These are phyloP conservation scores for Eciton burchellii DNA, from an alignment of 1,140 invertebrate species.

Conservation along the genomic window DNA sequence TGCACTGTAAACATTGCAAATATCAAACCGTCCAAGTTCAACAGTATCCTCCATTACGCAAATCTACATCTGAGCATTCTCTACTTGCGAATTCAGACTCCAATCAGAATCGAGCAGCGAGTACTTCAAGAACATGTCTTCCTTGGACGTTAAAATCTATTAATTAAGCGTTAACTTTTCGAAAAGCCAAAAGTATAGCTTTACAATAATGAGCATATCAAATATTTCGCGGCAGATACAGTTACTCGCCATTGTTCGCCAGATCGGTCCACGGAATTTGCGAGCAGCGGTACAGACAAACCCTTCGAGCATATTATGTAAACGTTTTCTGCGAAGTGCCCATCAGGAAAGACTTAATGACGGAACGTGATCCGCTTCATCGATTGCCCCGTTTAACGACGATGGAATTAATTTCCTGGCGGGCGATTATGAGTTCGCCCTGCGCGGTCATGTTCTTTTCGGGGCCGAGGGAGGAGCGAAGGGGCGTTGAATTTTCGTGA, in stretches of 20 bases:
- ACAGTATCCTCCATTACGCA: too few relatives aligned
- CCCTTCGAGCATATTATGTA: slow-evolving; percentile 25
- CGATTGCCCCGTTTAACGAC: slow-evolving; percentile 35
- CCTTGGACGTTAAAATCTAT: not conserved
- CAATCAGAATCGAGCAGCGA: too few relatives aligned
- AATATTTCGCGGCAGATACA: not conserved
- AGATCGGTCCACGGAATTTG: not conserved
- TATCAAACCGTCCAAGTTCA: too few relatives aligned
- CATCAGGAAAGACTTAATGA: slow-evolving; percentile 35
- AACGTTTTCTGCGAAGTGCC: slow-evolving; percentile 44
- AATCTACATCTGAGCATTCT: too few relatives aligned
- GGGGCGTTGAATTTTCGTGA: slow-evolving; percentile 46
- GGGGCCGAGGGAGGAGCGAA: not conserved
- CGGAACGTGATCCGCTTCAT: slow-evolving; percentile 55
- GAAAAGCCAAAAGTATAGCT: too few relatives aligned
- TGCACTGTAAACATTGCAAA: too few relatives aligned
- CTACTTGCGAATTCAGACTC: too few relatives aligned
- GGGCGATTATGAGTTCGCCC: slow-evolving; percentile 52
- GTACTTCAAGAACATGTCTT: not conserved
- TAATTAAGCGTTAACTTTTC: not conserved
- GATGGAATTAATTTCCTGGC: slow-evolving; percentile 45
- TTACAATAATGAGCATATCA: not conserved
- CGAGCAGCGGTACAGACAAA: not conserved
- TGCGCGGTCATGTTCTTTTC: slow-evolving; percentile 11
- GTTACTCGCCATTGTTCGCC: not conserved